Evolutionary conservation across 2,888 invertebrate species (phyloP).

Genomic region (Schrankia costaestrigalis): DNA sequence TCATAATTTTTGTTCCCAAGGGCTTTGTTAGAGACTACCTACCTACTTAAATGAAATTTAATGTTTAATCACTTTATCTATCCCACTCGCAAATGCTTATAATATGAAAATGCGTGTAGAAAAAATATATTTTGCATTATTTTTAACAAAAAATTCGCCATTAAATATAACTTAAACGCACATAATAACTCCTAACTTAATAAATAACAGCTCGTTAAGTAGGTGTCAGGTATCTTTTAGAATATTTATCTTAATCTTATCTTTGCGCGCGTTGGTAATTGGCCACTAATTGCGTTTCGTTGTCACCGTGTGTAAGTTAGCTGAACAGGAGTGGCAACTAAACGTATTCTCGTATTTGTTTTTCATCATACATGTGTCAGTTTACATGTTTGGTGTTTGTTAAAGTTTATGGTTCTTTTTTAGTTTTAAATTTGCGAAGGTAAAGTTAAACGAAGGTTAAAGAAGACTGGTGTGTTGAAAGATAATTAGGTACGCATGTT

Average conservation of each 20-base stretch:
- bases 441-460: not conserved
- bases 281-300: slow-evolving; percentile 72
- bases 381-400: slow-evolving; percentile 15
- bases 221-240: slow-evolving; percentile 65
- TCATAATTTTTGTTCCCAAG: too few relatives aligned
- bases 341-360: slow-evolving; percentile 36
- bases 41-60: too few relatives aligned
- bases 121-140: too few relatives aligned
- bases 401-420: slow-evolving; percentile 1
- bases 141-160: too few relatives aligned
- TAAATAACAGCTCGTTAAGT: slow-evolving; percentile 35
- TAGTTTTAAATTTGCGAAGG: not conserved
- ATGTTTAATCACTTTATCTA: too few relatives aligned
- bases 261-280: slow-evolving; percentile 55
- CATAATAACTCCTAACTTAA: slow-evolving; percentile 14
- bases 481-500: too few relatives aligned
- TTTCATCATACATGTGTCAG: slow-evolving; percentile 24
- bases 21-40: too few relatives aligned
- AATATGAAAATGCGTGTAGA: too few relatives aligned
- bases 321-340: slow-evolving; percentile 28
- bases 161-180: too few relatives aligned
- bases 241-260: slow-evolving; percentile 67
- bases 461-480: too few relatives aligned
- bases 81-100: too few relatives aligned
- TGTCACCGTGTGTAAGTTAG: slow-evolving; percentile 57